These are phyloP conservation scores for Mormyrus hasselquistii DNA, from an alignment of 2,797 vertebrate genomes.

Conservation along the genomic window DNA sequence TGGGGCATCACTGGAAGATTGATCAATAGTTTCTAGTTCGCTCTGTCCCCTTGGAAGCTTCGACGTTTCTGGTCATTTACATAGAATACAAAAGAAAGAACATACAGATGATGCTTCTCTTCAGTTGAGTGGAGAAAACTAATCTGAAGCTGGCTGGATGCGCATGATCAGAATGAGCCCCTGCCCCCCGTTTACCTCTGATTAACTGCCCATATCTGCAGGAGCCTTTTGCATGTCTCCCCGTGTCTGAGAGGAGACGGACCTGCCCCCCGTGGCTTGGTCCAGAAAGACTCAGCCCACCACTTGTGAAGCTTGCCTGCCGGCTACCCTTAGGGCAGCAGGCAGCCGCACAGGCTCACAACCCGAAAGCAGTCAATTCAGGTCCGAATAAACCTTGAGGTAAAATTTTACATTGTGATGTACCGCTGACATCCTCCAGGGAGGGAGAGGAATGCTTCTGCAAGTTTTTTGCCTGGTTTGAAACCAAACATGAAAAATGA, in stretches of 20 bases:
- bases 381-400: background rate
- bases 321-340: background rate
- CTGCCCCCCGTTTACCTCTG: background rate
- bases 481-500: background rate
- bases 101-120: background rate
- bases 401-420: background rate
- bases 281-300: background rate
- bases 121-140: background rate
- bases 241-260: background rate
- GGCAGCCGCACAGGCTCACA: background rate
- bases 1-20: background rate
- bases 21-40: background rate
- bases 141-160: background rate
- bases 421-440: background rate
- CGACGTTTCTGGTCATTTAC: background rate
- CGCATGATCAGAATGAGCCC: background rate
- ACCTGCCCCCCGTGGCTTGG: background rate
- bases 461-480: background rate
- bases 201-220: background rate
- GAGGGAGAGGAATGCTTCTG: background rate
- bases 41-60: background rate
- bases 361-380: background rate
- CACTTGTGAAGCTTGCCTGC: background rate
- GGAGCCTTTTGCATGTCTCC: background rate
- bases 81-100: background rate